Evolutionary conservation across 92 coral and sea anemone genomes (phyloP).

Genomic region (Isaurus tuberculatus): DNA sequence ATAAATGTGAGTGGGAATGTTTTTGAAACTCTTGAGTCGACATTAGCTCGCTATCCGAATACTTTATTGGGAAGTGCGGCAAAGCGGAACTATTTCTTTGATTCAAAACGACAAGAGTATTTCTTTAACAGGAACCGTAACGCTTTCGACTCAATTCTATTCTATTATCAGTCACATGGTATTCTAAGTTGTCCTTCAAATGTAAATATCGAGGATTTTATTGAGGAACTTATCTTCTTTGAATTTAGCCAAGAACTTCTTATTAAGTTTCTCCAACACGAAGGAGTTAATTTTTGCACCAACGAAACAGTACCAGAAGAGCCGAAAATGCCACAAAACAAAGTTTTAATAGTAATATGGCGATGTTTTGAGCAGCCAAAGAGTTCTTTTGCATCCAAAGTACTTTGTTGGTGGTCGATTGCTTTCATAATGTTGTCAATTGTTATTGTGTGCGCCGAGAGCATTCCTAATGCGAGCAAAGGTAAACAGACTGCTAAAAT

Average conservation of each 20-base stretch:
- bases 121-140: conserved; percentile 87
- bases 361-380: conserved; percentile 85
- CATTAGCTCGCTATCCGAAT: conserved; percentile 83
- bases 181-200: conserved; percentile 85
- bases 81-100: conserved; percentile 76
- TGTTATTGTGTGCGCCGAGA: conserved; percentile 81
- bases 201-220: conserved; percentile 80
- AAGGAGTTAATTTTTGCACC: conserved; percentile 63
- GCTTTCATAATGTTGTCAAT: conserved; percentile 77
- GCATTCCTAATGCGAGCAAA: conserved; percentile 42
- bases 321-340: conserved; percentile 56
- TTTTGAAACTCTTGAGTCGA: conserved; percentile 85
- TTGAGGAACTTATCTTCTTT: conserved; percentile 83
- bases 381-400: conserved; percentile 67
- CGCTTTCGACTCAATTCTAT: conserved; percentile 93
- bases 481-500: neutral
- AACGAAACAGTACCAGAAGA: conserved; percentile 37
- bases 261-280: conserved; percentile 68
- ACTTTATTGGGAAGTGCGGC: conserved; percentile 82
- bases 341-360: conserved; percentile 67
- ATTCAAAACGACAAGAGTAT: conserved; percentile 73
- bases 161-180: conserved; percentile 93
- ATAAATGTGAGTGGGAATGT: conserved; percentile 88
- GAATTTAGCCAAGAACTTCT: conserved; percentile 78
- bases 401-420: conserved; percentile 78